These are phyloP conservation scores for Drosophila repleta DNA, from an alignment of 1,140 invertebrate genomes.

Conservation along the genomic window DNA sequence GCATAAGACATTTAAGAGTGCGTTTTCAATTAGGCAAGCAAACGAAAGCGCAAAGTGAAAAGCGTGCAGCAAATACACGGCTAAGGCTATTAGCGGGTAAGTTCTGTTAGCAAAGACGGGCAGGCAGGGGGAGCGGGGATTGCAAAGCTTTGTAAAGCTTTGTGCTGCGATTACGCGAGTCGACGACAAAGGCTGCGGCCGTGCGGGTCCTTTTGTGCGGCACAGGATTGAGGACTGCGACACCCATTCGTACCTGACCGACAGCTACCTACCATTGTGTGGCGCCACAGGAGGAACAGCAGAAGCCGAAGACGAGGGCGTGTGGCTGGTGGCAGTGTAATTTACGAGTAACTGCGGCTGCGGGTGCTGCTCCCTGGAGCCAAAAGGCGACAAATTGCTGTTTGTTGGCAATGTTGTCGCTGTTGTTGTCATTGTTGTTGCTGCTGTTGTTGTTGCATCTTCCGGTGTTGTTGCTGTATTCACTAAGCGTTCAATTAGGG, in stretches of 20 bases:
- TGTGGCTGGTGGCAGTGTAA: constrained; percentile 35
- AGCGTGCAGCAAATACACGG: constrained; percentile 25
- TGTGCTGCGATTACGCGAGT: constrained; percentile 7
- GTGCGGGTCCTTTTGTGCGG: constrained; percentile 15
- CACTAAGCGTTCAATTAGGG: constrained; percentile 66
- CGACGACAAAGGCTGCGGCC: constrained; percentile 11
- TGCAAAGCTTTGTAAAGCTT: constrained; percentile 14
- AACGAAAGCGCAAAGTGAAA: constrained; percentile 26
- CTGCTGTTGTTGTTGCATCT: constrained; percentile 4
- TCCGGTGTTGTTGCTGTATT: constrained; percentile 23
- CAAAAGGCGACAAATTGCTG: constrained; percentile 56
- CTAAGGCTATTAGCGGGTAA: constrained; percentile 33
- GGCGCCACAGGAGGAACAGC: constrained; percentile 2
- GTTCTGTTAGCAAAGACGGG: constrained; percentile 25
- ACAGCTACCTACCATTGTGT: constrained; percentile 50
- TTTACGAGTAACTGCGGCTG: constrained; percentile 51
- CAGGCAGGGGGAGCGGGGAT: background rate
- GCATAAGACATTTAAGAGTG: constrained; percentile 55
- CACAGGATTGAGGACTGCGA: constrained; percentile 1
- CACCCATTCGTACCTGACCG: constrained; percentile 20
- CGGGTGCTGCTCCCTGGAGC: constrained; percentile 20
- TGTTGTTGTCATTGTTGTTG: constrained; percentile 2
- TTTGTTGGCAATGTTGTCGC: constrained; percentile 27
- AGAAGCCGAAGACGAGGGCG: background rate
- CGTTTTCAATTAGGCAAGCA: constrained; percentile 9